These are phyloP conservation scores for Lepus americanus DNA, from an alignment of 2,113 vertebrate species.

Conservation along the genomic window DNA sequence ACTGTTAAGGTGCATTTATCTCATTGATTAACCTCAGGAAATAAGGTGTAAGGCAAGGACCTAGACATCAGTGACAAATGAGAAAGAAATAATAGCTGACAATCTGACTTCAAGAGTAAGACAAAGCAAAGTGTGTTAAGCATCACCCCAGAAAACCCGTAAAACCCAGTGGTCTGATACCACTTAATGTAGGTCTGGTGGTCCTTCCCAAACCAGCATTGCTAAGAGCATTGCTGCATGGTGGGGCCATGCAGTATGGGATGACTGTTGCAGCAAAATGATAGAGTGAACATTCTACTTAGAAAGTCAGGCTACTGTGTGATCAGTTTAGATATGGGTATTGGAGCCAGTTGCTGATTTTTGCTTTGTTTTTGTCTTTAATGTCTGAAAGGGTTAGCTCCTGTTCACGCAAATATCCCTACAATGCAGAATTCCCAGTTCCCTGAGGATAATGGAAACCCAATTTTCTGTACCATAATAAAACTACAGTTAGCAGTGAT, in stretches of 20 bases:
- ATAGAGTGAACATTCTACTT: background rate
- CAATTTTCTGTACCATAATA: background rate
- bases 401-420: background rate
- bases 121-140: background rate
- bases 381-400: background rate
- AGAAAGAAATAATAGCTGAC: background rate
- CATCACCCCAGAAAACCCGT: background rate
- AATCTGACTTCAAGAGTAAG: background rate
- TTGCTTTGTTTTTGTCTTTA: background rate
- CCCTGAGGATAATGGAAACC: background rate
- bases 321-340: background rate
- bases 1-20: background rate
- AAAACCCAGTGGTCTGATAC: background rate
- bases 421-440: background rate
- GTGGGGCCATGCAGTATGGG: fast-evolving
- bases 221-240: fast-evolving
- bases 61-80: background rate
- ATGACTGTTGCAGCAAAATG: fast-evolving
- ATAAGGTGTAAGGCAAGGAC: background rate
- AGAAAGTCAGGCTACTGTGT: background rate
- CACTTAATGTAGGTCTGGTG: background rate
- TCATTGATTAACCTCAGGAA: background rate
- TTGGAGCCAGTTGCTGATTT: background rate
- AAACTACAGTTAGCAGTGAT: background rate
- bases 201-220: background rate